Percentiles rank a stretch among this genome's conserved stretches.
Evolutionary conservation across 35 echinoderm and acorn worm species (phyloP).

Genomic region (Heliocidaris tuberculata): DNA sequence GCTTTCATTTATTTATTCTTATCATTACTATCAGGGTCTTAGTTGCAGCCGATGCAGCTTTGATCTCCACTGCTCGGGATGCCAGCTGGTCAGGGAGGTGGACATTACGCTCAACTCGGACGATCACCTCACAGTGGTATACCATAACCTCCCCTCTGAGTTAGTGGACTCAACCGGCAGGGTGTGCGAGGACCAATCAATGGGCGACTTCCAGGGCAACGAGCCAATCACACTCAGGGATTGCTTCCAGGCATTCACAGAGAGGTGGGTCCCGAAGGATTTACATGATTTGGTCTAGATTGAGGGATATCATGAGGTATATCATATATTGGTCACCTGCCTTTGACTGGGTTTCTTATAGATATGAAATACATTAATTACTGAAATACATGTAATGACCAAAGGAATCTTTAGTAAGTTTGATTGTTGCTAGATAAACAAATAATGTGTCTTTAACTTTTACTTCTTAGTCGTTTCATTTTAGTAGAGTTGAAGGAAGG

Average conservation of each 20-base stretch:
- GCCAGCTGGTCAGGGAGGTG: slow-evolving; percentile 86
- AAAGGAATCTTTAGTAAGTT: too few relatives aligned
- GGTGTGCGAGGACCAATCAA: slow-evolving; percentile 73
- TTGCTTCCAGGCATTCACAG: slow-evolving; percentile 94
- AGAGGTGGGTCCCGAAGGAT: slow-evolving; percentile 61
- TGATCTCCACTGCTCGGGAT: slow-evolving; percentile 84
- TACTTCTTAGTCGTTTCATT: too few relatives aligned
- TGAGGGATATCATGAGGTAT: neutral
- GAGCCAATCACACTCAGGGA: slow-evolving; percentile 84
- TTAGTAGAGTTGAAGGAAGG: too few relatives aligned
- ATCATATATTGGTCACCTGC: too few relatives aligned
- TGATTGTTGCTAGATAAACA: too few relatives aligned
- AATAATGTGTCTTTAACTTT: too few relatives aligned
- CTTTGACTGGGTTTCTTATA: too few relatives aligned
- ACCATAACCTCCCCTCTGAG: slow-evolving; percentile 64
- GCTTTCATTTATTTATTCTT: too few relatives aligned
- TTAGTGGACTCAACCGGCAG: slow-evolving; percentile 75
- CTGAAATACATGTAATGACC: too few relatives aligned
- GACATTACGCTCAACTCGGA: slow-evolving; percentile 79
- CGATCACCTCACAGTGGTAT: slow-evolving; percentile 88
- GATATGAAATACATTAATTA: too few relatives aligned
- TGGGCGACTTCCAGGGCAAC: slow-evolving; percentile 60
- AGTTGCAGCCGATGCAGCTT: slow-evolving; percentile 86
- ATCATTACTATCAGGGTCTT: slow-evolving; percentile 81
- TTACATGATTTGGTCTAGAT: neutral